phyloP scores from a whole-genome alignment of 2,888 invertebrate genomes.

The Sceliomorpha sp. region DNA sequence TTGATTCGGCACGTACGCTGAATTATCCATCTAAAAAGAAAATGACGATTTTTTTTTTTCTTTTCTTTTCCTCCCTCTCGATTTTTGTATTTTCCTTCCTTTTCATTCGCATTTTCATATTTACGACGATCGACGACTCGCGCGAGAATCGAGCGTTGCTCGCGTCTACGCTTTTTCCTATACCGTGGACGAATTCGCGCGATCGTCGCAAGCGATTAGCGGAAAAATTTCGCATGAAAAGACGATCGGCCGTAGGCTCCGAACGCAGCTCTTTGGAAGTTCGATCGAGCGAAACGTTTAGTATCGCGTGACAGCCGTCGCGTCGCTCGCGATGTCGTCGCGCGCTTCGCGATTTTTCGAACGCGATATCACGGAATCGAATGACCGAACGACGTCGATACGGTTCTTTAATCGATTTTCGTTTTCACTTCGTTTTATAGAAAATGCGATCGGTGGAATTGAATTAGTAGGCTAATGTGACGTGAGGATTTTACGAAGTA shows the following conservation, averaged over 20 bases:
- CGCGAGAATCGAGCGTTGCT: too few relatives aligned
- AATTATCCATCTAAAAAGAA: constrained; percentile 86
- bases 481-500: too few relatives aligned
- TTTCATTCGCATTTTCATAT: too few relatives aligned
- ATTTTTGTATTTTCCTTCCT: constrained; percentile 18
- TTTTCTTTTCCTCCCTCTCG: constrained; percentile 41
- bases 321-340: neutral
- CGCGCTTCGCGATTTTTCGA: constrained; percentile 17
- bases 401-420: constrained; percentile 9
- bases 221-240: too few relatives aligned
- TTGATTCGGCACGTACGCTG: constrained; percentile 87
- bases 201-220: too few relatives aligned
- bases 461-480: too few relatives aligned
- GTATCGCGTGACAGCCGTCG: constrained; percentile 16
- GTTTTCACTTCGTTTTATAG: neutral
- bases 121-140: too few relatives aligned
- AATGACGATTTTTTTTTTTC: constrained; percentile 60
- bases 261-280: constrained; percentile 3
- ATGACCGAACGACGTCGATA: constrained; percentile 13
- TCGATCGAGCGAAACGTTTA: constrained; percentile 26
- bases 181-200: too few relatives aligned
- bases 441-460: too few relatives aligned
- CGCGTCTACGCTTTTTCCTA: too few relatives aligned
- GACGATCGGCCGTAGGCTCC: too few relatives aligned
- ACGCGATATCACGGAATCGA: constrained; percentile 25